Base-by-base conservation (phyloP, 92 coral and sea anemone species). In the Metridium senile region DNA sequence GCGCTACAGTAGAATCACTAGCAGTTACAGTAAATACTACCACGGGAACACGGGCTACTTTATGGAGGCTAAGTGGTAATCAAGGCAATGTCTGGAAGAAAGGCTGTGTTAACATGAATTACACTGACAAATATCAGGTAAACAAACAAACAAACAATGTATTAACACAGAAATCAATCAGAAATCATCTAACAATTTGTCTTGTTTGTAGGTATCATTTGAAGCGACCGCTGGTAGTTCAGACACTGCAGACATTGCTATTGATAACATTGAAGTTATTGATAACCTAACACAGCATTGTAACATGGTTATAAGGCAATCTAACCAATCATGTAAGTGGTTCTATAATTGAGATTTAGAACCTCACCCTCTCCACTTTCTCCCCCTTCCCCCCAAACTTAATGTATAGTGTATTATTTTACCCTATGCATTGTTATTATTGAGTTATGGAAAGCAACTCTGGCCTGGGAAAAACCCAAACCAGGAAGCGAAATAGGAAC, bases 11-110 rank as follows among this genome's bases (percentile, higher is more conserved):
- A 10, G 76, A 71, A 49, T 35, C 76, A 23, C 39, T 71, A 22
- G 25, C 61, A 11, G 61, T 71, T 22, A 35, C 51, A 25, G 31
- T 71, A 2, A 30, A 57, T 4, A 26, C 33, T 45, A 18, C 27
- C 1, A 23, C 10, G 2, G 68, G 68, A 17, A 49, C 22, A 19
- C 26, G 45, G 11, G 3, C 26, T n/a, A 25, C 59, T 8, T 32
- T 71, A 25, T 71, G 76, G 76, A 45, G 76, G 23, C 76, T 57
- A 20, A 53, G 54, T 71, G 76, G 76, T 23, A 71, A 71, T 29
- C 76, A 71, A 45, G 76, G 76, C 9, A 32, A 71, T 61, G 28
- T 20, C 11, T 71, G 76, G 76, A 45, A 35, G 13, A 26, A n/a
- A n/a, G 76, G 76, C n/a, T 71, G 76, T 45, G 76, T 71, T 8